These are phyloP conservation scores for Sisor rabdophorus DNA, from an alignment of 2,113 vertebrate genomes.

Conservation along the genomic window DNA sequence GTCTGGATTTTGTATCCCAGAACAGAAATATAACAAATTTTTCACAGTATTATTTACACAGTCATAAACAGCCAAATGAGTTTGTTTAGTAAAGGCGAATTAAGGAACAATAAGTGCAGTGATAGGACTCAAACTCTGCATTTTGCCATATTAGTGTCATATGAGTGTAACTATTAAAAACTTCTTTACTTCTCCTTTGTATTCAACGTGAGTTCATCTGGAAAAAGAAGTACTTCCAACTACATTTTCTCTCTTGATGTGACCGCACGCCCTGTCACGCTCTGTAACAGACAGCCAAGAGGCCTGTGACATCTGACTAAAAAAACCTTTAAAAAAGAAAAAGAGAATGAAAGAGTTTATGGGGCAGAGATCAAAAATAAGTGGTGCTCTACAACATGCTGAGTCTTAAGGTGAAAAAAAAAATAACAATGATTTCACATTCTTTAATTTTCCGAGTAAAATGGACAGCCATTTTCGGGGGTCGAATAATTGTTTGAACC, in stretches of 20 bases:
- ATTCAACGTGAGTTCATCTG: slow-evolving; percentile 24
- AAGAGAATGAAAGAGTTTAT: slow-evolving; percentile 72
- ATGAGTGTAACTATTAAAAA: slow-evolving; percentile 33
- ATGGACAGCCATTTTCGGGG: slow-evolving; percentile 96
- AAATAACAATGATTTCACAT: slow-evolving; percentile 84
- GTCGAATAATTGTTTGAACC: slow-evolving; percentile 99
- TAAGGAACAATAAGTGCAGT: neutral
- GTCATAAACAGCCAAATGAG: neutral
- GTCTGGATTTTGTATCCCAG: neutral
- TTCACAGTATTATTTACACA: neutral
- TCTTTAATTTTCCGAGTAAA: slow-evolving; percentile 96
- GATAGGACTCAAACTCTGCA: neutral
- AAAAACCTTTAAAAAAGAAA: slow-evolving; percentile 68
- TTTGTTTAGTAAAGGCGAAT: neutral
- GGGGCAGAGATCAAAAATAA: slow-evolving; percentile 93
- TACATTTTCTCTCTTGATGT: slow-evolving; percentile 29
- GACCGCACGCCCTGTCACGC: slow-evolving; percentile 51
- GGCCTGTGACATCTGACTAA: slow-evolving; percentile 63
- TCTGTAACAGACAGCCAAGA: slow-evolving; percentile 53
- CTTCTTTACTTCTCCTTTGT: slow-evolving; percentile 12
- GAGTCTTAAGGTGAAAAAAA: slow-evolving; percentile 67
- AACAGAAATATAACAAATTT: neutral
- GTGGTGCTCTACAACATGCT: slow-evolving; percentile 80
- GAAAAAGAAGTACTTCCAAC: slow-evolving; percentile 20
- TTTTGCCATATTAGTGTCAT: slow-evolving; percentile 34